Evolutionary conservation across 2,113 vertebrate genomes (phyloP).

Genomic region (Butorides virescens): DNA sequence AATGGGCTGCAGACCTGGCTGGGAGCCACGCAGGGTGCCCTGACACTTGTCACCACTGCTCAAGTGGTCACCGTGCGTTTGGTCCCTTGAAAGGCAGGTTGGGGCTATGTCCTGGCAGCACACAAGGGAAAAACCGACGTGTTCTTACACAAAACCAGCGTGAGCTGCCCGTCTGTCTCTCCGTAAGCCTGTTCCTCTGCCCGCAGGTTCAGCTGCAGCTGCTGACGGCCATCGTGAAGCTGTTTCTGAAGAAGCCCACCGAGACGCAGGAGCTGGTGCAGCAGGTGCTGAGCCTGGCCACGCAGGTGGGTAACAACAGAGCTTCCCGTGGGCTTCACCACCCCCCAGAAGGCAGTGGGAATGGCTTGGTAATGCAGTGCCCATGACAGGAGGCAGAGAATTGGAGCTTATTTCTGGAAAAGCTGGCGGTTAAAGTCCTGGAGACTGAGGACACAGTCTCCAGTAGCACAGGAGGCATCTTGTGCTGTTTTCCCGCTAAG

Average conservation of each 20-base stretch:
- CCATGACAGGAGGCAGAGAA: neutral
- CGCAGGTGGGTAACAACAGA: slow-evolving; percentile 80
- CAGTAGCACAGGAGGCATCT: neutral
- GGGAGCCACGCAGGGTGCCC: neutral
- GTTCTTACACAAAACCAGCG: neutral
- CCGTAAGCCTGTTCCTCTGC: neutral
- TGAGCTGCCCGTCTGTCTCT: neutral
- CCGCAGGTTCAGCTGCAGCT: slow-evolving; percentile 93
- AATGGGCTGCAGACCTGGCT: neutral
- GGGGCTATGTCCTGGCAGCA: neutral
- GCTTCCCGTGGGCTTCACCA: neutral
- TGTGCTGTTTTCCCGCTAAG: neutral
- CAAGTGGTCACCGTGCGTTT: accelerated
- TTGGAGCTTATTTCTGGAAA: neutral
- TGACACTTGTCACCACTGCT: accelerated
- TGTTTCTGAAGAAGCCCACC: slow-evolving; percentile 97
- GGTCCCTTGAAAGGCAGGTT: neutral
- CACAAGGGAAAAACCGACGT: accelerated
- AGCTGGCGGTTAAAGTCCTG: neutral
- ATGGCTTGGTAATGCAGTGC: too few relatives aligned
- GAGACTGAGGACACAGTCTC: accelerated
- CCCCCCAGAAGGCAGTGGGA: accelerated
- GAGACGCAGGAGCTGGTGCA: slow-evolving; percentile 98
- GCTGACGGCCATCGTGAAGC: slow-evolving; percentile 94
- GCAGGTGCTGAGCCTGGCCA: slow-evolving; percentile 95